Conservation (phyloP, 2,888 invertebrate species). For the Nemurella pictetii region DNA sequence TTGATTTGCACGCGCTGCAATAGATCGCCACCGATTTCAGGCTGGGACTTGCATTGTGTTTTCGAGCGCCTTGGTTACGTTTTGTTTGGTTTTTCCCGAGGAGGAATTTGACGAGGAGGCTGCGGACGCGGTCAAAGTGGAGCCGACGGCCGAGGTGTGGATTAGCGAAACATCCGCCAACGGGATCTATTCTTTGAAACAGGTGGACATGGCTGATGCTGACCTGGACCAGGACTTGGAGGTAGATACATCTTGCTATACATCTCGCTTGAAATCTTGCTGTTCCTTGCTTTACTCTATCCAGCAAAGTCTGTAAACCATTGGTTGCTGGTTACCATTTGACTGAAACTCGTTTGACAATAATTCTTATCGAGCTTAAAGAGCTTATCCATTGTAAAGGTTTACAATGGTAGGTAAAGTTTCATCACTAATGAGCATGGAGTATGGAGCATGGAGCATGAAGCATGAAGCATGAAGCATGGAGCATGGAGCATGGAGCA, state of each 20-base stretch:
- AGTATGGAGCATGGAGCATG: no score
- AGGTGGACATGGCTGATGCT: conserved; percentile 52
- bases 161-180: conserved; percentile 35
- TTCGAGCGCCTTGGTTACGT: not conserved
- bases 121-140: conserved; percentile 32
- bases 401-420: no score
- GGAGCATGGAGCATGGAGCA: no score
- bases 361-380: no score
- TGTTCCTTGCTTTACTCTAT: not conserved
- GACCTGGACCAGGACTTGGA: no score
- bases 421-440: no score
- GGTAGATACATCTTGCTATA: no score
- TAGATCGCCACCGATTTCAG: not conserved
- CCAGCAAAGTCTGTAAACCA: not conserved
- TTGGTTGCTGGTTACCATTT: not conserved
- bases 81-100: conserved; percentile 34
- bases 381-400: no score
- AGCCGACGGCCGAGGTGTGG: conserved; percentile 36
- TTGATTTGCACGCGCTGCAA: not conserved
- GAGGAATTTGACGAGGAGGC: conserved; percentile 38
- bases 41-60: not conserved
- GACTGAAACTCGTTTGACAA: no score
- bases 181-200: conserved; percentile 39
- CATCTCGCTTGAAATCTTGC: not conserved
- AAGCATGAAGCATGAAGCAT: no score